Base-by-base conservation (phyloP, 1,140 invertebrate genomes). In the Linepithema humile region DNA sequence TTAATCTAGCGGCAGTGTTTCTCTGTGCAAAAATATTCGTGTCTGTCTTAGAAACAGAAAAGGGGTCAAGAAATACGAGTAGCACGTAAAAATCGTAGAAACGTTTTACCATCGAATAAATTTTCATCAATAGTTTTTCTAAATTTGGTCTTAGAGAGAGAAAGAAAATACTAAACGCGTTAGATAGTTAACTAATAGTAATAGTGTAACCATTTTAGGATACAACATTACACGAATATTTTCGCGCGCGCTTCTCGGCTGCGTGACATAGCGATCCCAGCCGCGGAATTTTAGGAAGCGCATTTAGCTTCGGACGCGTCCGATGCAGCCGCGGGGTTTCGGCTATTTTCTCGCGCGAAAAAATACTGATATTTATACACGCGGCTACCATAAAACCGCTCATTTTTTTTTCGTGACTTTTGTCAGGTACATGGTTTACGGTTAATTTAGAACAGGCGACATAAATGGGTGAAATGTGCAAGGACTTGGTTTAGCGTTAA, bases 261-360 rank as follows among this genome's bases (percentile, higher is more conserved):
- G 70, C 29, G 29, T 64, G 29, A 77, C 50, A 80, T 50, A 77
- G 48, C 35, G 65, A 70, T 80, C 38, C 23, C 15, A 17, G 17
- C 35, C 48, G 20, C 43, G 23, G 17, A 55, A 80, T 80, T 80
- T 70, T 69, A 40, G n/a, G 17, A 20, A 78, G 32, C 45, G 38
- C 48, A 69, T 78, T 69, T 70, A 80, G n/a, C 23, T 64, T 75
- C 40, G 57, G 17, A 75, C 35, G 75, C 50, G 62, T 80, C 75
- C 65, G 65, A 70, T 32, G 48, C 75, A 80, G 64, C 17, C 17
- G 23, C 48, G 17, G 48, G 50, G 32, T 80, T 80, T 80, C 35
- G 35, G 9, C 26, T 50, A 80, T 80, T 80, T 80, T 80, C 17
- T 26, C 23, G 38, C 20, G 23, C 32, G 32, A 53, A 26, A 80